Base-by-base conservation (phyloP, 2,113 vertebrate genomes). In the Narcine bancroftii region DNA sequence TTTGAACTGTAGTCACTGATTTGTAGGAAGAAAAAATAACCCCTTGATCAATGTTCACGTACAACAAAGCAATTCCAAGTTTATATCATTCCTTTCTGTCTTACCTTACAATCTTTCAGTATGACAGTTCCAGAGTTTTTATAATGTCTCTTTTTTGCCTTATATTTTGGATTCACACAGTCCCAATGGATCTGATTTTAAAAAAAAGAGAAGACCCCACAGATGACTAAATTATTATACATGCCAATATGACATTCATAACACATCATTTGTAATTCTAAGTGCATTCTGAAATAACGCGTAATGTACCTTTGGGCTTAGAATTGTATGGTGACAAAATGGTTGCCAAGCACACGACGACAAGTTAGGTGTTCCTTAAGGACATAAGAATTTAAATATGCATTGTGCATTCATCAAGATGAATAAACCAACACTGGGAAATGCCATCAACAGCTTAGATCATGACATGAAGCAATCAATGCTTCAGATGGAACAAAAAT, bases 141-240 rank as follows among this genome's bases (percentile, higher is more conserved):
- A 95, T 99, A 99, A 93, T 97, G 97, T 92, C 97, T 97, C 95
- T 97, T 99, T 96, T 97, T 98, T 93, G 96, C 95, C 93, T 98
- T 99, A 96, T 99, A 99, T 94, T 99, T 99, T 92, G 97, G 95
- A 94, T 98, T 99, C 93, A 99, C 93, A 93, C 98, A 99, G 91
- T 99, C 98, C 98, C 98, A 99, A 42, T 95, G 97, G 96, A 96
- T 96, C 96, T 96, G 94, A 24, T 71, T n/a, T n/a, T n/a, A n/a
- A 15, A 91, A 69, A 45, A 69, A 39, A 91, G 65, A 47, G 24
- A 91, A 91, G n/a, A 15, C 33, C 81, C 81, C 5, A 87, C 29
- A 42, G 50, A 2, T 87, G n/a, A 60, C n/a, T n/a, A 60, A 56
- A 87, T 87, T 4, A 60, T 60, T 60, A 60, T 24, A 21, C 17